phyloP scores from a whole-genome alignment of 2,797 vertebrate species.

The Perodicticus potto region DNA sequence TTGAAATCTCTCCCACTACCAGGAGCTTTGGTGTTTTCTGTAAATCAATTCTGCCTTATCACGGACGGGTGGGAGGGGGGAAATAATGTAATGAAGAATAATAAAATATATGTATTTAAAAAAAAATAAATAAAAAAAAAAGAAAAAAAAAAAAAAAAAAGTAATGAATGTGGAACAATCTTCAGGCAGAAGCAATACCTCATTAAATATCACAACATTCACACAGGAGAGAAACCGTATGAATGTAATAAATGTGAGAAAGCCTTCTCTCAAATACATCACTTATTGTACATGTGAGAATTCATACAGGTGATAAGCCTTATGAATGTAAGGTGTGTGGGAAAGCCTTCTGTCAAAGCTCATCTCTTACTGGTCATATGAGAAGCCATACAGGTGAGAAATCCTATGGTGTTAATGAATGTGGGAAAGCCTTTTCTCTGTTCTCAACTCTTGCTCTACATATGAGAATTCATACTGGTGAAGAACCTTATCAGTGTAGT shows the following conservation, averaged over 20 bases:
- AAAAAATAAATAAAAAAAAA: no score
- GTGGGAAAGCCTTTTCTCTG: conserved; percentile 82
- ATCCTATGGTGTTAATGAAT: conserved; percentile 81
- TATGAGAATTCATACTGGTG: conserved; percentile 83
- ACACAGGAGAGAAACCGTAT: conserved; percentile 83
- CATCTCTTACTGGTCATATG: conserved; percentile 81
- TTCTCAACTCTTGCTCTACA: conserved; percentile 82
- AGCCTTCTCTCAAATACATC: conserved; percentile 82
- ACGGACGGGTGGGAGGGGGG: no score
- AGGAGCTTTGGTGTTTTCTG: no score
- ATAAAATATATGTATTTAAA: no score
- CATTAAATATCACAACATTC: conserved; percentile 83
- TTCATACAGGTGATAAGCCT: conserved; percentile 82
- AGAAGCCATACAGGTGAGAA: conserved; percentile 81
- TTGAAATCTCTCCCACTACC: no score
- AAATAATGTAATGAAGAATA: no score
- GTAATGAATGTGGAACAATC: no score
- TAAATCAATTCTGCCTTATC: no score
- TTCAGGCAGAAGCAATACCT: conserved; percentile 83
- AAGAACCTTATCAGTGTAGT: conserved; percentile 80
- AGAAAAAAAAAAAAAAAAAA: no score
- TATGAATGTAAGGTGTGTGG: conserved; percentile 83
- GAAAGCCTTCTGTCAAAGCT: conserved; percentile 80
- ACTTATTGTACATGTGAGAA: conserved; percentile 80
- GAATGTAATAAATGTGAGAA: conserved; percentile 83